These are phyloP conservation scores for Hassar affinis DNA, from an alignment of 2,113 vertebrate genomes.

Conservation along the genomic window DNA sequence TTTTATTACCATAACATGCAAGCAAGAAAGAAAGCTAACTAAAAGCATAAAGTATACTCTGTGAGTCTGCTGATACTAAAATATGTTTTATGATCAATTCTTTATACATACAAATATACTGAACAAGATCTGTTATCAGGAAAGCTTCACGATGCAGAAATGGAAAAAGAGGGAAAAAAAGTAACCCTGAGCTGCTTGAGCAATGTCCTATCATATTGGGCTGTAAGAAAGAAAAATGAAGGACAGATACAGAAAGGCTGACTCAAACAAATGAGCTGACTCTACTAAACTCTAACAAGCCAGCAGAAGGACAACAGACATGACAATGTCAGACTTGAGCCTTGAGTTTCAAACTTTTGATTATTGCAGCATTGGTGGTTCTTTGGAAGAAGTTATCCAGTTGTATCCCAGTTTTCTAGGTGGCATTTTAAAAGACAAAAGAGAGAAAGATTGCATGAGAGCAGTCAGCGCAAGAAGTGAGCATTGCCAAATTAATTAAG, in stretches of 20 bases:
- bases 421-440: background rate
- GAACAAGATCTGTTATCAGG: no score
- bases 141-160: no score
- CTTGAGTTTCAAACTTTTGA: background rate
- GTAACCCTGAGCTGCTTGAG: constrained; percentile 8
- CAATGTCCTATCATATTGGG: background rate
- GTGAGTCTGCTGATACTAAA: no score
- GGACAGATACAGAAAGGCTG: constrained; percentile 30
- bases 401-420: background rate
- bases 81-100: no score
- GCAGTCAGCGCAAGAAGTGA: constrained; percentile 19
- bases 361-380: constrained; percentile 5
- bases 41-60: no score
- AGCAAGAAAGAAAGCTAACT: no score
- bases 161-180: background rate
- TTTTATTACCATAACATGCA: no score
- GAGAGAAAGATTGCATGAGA: constrained; percentile 2
- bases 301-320: background rate
- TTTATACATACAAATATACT: no score
- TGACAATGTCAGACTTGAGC: background rate
- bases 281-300: constrained; percentile 12
- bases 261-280: constrained; percentile 33
- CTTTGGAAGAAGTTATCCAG: constrained; percentile 3
- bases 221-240: constrained; percentile 7
- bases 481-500: constrained; percentile 48